A percentile compares a stretch with the other conserved stretches of the same genome.
These are phyloP conservation scores for Syrista parreyssii DNA, from an alignment of 2,888 invertebrate genomes.

Conservation along the genomic window DNA sequence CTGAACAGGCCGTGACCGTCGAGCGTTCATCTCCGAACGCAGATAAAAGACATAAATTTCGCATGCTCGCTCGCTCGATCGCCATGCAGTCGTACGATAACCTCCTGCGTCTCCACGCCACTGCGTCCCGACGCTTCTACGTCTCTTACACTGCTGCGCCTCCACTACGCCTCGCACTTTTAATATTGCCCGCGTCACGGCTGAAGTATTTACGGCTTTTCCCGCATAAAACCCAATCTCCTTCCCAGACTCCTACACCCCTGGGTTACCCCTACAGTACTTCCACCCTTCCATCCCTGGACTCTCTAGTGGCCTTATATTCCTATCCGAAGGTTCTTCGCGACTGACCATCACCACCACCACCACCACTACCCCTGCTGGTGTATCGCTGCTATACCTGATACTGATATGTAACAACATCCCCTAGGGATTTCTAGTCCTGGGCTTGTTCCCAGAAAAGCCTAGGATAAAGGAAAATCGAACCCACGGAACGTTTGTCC, in stretches of 20 bases:
- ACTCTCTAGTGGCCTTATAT: too few species aligned
- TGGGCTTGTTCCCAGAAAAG: too few species aligned
- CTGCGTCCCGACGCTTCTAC: too few species aligned
- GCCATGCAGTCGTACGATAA: slow-evolving; percentile 50
- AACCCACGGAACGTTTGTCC: too few species aligned
- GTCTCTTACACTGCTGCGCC: too few species aligned
- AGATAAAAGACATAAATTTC: slow-evolving; percentile 59
- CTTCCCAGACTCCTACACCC: slow-evolving; percentile 12
- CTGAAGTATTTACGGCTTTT: slow-evolving; percentile 59
- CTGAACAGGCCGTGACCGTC: slow-evolving; percentile 34
- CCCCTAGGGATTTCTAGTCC: too few species aligned
- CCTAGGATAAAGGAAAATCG: too few species aligned
- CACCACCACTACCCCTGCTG: too few species aligned
- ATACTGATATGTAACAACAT: too few species aligned
- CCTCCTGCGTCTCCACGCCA: slow-evolving; percentile 26
- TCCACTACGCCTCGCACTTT: slow-evolving; percentile 43
- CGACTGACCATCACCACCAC: too few species aligned
- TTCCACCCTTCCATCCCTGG: neutral
- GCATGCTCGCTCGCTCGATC: slow-evolving; percentile 22
- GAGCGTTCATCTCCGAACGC: slow-evolving; percentile 26
- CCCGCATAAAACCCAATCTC: slow-evolving; percentile 38
- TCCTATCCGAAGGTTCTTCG: too few species aligned
- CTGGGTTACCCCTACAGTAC: neutral
- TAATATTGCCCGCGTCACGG: slow-evolving; percentile 59
- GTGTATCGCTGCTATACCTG: too few species aligned